Evolutionary conservation across 2,888 invertebrate genomes (phyloP), one percentile per base, ranked within the genome.

Genomic region (Limnephilus rhombicus): DNA sequence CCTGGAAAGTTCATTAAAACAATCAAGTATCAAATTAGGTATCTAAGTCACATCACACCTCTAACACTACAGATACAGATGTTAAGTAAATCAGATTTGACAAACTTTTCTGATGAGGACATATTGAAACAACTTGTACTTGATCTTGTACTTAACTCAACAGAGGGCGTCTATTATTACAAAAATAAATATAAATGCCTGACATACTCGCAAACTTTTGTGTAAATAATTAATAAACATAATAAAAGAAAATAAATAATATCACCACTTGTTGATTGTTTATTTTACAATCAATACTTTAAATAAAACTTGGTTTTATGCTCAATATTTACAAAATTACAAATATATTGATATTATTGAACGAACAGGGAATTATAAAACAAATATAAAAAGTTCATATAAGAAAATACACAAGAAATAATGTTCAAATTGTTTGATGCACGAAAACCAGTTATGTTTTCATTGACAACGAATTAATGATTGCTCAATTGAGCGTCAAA

Each of bases 1-100:
- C 97, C 98, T 98, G 94, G 68, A 95, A 95, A 91, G 68, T 24
- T 93, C 94, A 94, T 89, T 80, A 93, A 90, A 91, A 92, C 81
- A 83, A 90, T 49, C 49, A 82, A 15, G 13, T 82, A 31, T 34
- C 18, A 45, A 45, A 12, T 45, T 7, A 37, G 37, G 37, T 37
- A 37, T 37, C 37, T 37, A 37, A 37, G 3, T 24, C 24, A 18
- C 18, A 68, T 53, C 53, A 24, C 3, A 3, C 7, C 5, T 15
- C 53, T 24, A 18, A 15, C 24, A 68, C 18, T 68, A 24, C 2
- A 68, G 9, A 24, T 5, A 24, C 11, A n/a, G 68, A 68, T 1
- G 9, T 68, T 68, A n/a, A 68, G 68, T 68, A 24, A 9, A n/a
- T 24, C 24, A 68, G n/a, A 68, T 68, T 68, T 68, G 9, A 9